Conservation (phyloP, 2,888 invertebrate species). For the Aphidius colemani region DNA sequence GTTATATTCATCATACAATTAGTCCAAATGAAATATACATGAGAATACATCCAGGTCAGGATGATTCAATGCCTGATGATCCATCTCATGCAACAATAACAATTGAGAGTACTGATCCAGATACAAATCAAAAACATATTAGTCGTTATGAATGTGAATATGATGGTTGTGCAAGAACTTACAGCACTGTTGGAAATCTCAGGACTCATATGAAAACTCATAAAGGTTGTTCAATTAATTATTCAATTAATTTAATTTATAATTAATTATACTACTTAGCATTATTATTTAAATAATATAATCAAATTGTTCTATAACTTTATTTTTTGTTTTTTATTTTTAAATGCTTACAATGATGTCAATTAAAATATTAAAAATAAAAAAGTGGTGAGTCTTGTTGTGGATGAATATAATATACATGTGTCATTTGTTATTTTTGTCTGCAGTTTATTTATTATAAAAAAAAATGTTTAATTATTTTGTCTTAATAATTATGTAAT, state of each 20-base stretch:
- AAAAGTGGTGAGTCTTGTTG: not conserved
- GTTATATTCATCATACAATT: conserved; percentile 72
- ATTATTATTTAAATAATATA: too few species aligned
- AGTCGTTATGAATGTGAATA: conserved; percentile 86
- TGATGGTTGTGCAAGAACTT: conserved; percentile 84
- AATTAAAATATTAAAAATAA: not conserved
- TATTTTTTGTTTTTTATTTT: too few species aligned
- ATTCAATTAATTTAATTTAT: conserved; percentile 13
- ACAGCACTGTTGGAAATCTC: conserved; percentile 92
- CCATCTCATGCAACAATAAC: conserved; percentile 72
- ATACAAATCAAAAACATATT: conserved; percentile 65
- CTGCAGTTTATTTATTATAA: too few species aligned
- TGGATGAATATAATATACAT: not conserved
- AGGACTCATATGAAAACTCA: conserved; percentile 96
- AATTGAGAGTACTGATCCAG: conserved; percentile 68
- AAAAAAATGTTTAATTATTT: not conserved
- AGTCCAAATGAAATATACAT: conserved; percentile 73
- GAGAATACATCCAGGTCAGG: conserved; percentile 71
- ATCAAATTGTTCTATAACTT: too few species aligned
- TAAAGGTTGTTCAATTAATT: conserved; percentile 69
- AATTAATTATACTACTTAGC: not conserved
- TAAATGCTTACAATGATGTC: not conserved
- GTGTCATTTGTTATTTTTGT: too few species aligned
- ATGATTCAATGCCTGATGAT: conserved; percentile 68
- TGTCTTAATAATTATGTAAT: not conserved